Conservation (phyloP, 2,113 vertebrate genomes). For the Mormoops blainvillei region DNA sequence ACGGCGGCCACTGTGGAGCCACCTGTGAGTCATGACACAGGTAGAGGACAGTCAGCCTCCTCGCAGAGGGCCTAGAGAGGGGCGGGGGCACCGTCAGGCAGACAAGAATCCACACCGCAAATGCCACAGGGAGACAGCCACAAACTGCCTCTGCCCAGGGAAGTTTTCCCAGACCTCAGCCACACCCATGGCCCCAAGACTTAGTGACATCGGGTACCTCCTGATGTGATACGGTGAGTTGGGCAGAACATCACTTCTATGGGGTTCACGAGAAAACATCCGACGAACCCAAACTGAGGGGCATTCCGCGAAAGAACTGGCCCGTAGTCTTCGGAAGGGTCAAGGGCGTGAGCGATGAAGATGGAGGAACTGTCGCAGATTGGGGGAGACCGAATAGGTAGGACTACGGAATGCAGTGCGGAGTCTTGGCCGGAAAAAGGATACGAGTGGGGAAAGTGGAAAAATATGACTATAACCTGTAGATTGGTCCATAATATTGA, state of each 20-base stretch:
- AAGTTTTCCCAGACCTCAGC: background rate
- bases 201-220: background rate
- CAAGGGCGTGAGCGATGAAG: background rate
- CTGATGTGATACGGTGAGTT: background rate
- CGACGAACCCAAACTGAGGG: background rate
- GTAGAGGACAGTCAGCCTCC: background rate
- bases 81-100: background rate
- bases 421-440: background rate
- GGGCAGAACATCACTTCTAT: background rate
- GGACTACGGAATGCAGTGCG: background rate
- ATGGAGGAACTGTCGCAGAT: background rate
- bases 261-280: background rate
- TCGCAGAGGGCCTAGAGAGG: background rate
- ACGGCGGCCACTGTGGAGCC: background rate
- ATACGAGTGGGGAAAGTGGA: background rate
- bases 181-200: background rate
- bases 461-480: background rate
- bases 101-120: accelerated
- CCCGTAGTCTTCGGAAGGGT: background rate
- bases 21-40: accelerated
- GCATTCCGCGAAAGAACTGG: background rate
- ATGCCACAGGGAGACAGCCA: background rate
- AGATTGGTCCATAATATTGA: background rate
- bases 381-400: background rate
- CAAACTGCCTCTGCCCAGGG: background rate